Percentiles rank a stretch among this genome's conserved stretches.
Evolutionary conservation across 2,888 invertebrate genomes (phyloP).

Genomic region (Atherix ibis): DNA sequence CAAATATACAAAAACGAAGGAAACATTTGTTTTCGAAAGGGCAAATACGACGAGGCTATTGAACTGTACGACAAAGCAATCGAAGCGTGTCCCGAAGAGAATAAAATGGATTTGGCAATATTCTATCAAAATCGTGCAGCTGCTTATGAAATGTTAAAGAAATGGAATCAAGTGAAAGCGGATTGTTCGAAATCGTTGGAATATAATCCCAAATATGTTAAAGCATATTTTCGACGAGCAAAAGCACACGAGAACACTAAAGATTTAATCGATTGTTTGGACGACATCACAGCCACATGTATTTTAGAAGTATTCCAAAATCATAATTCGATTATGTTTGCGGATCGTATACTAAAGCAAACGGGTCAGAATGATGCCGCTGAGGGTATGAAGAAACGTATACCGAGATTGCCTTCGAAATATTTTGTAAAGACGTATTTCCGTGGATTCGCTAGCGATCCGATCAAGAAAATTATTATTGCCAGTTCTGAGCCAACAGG

Average conservation of each 20-base stretch:
- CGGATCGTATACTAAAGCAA: constrained; percentile 76
- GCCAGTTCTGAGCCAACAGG: constrained; percentile 36
- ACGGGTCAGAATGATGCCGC: constrained; percentile 48
- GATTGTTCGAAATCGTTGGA: constrained; percentile 78
- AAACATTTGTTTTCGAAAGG: constrained; percentile 68
- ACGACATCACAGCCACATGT: constrained; percentile 87
- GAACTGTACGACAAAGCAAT: constrained; percentile 83
- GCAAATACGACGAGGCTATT: constrained; percentile 85
- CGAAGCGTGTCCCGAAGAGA: constrained; percentile 63
- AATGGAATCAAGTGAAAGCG: constrained; percentile 67
- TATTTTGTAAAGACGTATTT: constrained; percentile 79
- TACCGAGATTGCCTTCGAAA: constrained; percentile 66
- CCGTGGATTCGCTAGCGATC: constrained; percentile 75
- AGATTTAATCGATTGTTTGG: constrained; percentile 64
- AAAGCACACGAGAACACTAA: constrained; percentile 67
- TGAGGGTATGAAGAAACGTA: constrained; percentile 51
- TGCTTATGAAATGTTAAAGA: constrained; percentile 79
- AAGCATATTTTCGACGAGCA: constrained; percentile 72
- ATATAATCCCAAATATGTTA: constrained; percentile 70
- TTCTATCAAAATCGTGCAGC: constrained; percentile 95
- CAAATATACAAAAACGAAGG: constrained; percentile 74
- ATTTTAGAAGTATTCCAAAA: constrained; percentile 80
- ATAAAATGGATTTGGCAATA: constrained; percentile 62
- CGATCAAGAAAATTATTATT: constrained; percentile 43
- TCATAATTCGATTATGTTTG: constrained; percentile 60